Evolutionary conservation across 2,113 vertebrate species (phyloP), one percentile per base, ranked within the genome.

Genomic region (Noturus placidus): DNA sequence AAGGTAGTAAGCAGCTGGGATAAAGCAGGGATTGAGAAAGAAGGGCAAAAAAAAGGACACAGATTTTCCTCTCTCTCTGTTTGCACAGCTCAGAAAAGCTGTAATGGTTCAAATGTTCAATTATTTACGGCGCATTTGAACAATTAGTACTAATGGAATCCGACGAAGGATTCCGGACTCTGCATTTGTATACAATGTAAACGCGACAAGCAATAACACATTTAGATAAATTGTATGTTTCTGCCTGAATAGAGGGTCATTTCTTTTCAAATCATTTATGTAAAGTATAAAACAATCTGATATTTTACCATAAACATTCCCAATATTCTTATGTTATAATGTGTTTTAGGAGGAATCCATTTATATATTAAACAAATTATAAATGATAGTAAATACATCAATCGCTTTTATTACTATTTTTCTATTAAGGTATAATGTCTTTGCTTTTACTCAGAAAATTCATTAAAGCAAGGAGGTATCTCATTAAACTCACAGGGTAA

Each of bases 401-500:
- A 52, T 38, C 50, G 54, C 14, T 89, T 6, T 42, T 52, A 59
- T 27, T 52, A 54, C n/a, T 56, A 20, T 57, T 57, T 78, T 63
- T 17, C 38, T 85, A 38, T 17, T 46, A 63, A 50, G 38, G 35
- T 22, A 50, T 85, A 77, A 86, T 57, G 56, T 20, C n/a, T 52
- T 54, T 46, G 54, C 35, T 61, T 86, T 63, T 63, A n/a, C 35
- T 63, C n/a, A 63, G 27, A 22, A 61, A 78, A 79, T 33, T 86
- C 42, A 79, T 46, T 65, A 65, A 78, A 86, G 59, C 27, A 79
- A 54, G 46, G 42, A 79, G 54, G 52, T 65, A 61, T 79, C 42
- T 86, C 59, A 86, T 86, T 86, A 79, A 80, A 86, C 27, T 20
- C 61, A 13, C 46, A 80, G 30, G 25, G 85, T 69, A 77, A 52